These are phyloP conservation scores for Marronus borbonicus DNA, from an alignment of 2,888 invertebrate genomes.

Conservation along the genomic window DNA sequence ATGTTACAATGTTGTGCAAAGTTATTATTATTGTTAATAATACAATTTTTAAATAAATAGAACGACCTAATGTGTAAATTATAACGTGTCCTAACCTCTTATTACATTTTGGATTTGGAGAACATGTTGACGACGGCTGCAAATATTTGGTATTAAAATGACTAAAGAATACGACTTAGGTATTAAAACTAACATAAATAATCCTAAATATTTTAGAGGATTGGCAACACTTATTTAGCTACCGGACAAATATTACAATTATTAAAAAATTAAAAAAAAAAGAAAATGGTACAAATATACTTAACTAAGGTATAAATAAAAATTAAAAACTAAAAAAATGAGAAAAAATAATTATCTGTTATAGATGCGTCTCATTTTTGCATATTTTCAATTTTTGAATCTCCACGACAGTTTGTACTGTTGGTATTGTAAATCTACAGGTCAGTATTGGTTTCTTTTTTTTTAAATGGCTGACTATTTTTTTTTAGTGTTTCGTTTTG, in stretches of 20 bases:
- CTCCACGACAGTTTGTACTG: constrained; percentile 58
- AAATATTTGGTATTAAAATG: constrained; percentile 35
- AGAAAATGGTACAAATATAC: neutral
- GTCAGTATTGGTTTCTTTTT: constrained; percentile 51
- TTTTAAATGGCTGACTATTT: constrained; percentile 33
- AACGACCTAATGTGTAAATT: neutral
- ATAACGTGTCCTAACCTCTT: neutral
- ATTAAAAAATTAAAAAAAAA: neutral
- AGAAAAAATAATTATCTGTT: constrained; percentile 36
- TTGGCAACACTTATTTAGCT: too few relatives aligned
- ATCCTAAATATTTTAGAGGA: neutral
- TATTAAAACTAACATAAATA: constrained; percentile 5
- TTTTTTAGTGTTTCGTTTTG: constrained; percentile 8
- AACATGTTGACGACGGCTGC: constrained; percentile 16
- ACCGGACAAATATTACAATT: neutral
- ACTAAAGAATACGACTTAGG: constrained; percentile 18
- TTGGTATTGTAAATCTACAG: constrained; percentile 57
- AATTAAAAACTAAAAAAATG: neutral
- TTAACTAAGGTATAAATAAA: neutral
- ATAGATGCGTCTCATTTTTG: neutral
- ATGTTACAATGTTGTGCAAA: constrained; percentile 16
- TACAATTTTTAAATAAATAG: constrained; percentile 16
- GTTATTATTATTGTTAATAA: constrained; percentile 7
- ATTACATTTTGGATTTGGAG: constrained; percentile 1
- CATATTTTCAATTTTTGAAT: neutral